Evolutionary conservation across 1,140 invertebrate genomes (phyloP).

Genomic region (Lineus longissimus): DNA sequence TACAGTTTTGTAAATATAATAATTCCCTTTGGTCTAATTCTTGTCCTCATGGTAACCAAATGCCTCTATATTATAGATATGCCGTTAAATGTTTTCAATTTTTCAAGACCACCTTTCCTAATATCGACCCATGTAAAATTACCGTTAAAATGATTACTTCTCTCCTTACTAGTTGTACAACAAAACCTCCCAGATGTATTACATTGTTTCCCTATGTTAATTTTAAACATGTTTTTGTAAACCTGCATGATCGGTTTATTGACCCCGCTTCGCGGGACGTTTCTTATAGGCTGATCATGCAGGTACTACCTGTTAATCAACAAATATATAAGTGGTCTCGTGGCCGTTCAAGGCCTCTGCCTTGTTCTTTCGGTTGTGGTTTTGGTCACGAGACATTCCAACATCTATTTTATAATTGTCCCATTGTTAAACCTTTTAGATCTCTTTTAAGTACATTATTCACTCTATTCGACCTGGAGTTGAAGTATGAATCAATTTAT

Average conservation of each 20-base stretch:
- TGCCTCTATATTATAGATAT: slow-evolving; percentile 9
- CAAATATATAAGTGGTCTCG: neutral
- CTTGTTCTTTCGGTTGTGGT: neutral
- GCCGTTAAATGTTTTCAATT: neutral
- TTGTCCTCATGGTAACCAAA: neutral
- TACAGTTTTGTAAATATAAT: neutral
- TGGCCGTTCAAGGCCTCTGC: neutral
- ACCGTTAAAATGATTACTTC: neutral
- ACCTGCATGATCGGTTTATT: neutral
- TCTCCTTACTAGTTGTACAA: neutral
- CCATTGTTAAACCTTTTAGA: neutral
- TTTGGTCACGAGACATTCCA: slow-evolving; percentile 6
- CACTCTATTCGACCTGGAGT: no score
- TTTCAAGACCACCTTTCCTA: slow-evolving; percentile 1
- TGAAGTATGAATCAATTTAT: no score
- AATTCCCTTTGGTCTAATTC: slow-evolving; percentile 4
- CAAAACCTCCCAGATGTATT: neutral
- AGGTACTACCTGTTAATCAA: slow-evolving; percentile 6
- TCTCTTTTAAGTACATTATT: neutral
- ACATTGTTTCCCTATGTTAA: slow-evolving; percentile 3
- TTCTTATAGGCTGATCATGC: neutral
- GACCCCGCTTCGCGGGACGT: neutral
- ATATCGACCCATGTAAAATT: neutral
- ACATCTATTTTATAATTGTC: slow-evolving; percentile 12
- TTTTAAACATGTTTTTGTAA: neutral